Base-by-base conservation (phyloP, 2,888 invertebrate species). In the Hydraecia micacea region DNA sequence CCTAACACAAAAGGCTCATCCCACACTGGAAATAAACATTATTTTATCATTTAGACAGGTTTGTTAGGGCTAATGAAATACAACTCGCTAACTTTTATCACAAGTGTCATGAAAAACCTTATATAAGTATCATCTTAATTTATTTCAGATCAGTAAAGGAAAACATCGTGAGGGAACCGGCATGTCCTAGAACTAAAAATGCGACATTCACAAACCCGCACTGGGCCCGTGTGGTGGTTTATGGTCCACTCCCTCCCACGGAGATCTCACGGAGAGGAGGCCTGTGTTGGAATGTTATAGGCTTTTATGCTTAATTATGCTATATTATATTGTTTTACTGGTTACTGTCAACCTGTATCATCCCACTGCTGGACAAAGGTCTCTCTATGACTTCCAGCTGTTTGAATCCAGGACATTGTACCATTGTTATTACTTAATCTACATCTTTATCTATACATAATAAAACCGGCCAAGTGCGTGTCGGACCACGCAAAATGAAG, bases 1-100 rank as follows among this genome's bases (percentile, higher is more conserved):
- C 99, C 99, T 77, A 99, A 96, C 36, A 99, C 97, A 94, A 98
- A 99, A 0, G 99, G 99, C 90, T 98, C 98, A 94, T 99, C 99
- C 98, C 99, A 99, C 49, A 98, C 99, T 98, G 95, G 81, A 96
- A 96, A 15, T n/a, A 83, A 69, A 73, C 8, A 63, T 46, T 28
- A 62, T 11, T 73, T 28, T n/a, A 73, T 58, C 0, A 58, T 49
- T 39, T 2, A 76, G 8, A 55, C n/a, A 21, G 28, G 8, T 32
- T 58, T 11, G 2, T 39, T 39, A n/a, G 21, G 9, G 18, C 9
- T 15, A 52, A 18, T 25, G 8, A 77, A 77, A 77, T 55, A 42
- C 52, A 77, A 65, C 77, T n/a, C 32, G 2, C 28, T 28, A 32
- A 68, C 21, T 68, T 36, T 52, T 39, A 39, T 39, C 25, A 49